phyloP scores from a whole-genome alignment of 37 sponge, comb jelly and placozoan genomes.

The Petrosia ficiformis region DNA sequence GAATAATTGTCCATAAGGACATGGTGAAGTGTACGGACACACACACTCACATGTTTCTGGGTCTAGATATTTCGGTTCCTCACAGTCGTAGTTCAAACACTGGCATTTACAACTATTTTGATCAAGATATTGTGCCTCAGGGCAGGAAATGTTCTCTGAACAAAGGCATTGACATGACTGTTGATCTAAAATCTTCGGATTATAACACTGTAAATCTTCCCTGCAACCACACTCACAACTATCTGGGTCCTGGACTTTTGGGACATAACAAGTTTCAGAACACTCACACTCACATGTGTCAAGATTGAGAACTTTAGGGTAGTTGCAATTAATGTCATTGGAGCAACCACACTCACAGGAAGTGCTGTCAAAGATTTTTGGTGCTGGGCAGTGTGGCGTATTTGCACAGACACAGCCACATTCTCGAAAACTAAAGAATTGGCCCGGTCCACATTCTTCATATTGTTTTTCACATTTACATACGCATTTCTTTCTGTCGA shows the following conservation, averaged over 20 bases:
- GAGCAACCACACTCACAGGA: too few species aligned
- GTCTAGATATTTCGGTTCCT: background rate
- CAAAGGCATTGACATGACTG: conserved; percentile 14
- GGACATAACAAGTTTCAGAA: conserved; percentile 10
- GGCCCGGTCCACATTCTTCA: too few species aligned
- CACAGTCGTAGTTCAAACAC: background rate
- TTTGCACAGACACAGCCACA: too few species aligned
- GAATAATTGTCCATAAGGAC: background rate
- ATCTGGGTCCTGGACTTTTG: background rate
- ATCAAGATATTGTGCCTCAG: background rate
- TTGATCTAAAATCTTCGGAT: background rate
- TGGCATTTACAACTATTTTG: conserved; percentile 20
- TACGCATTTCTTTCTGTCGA: too few species aligned
- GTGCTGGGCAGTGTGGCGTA: too few species aligned
- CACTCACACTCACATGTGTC: too few species aligned
- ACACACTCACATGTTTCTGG: conserved; percentile 26
- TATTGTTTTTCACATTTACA: too few species aligned
- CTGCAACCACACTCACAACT: conserved; percentile 33
- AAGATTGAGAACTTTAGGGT: too few species aligned
- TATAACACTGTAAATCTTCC: background rate
- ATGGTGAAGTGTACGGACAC: background rate
- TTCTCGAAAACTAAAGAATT: too few species aligned
- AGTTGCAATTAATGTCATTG: too few species aligned
- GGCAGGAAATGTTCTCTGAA: background rate
- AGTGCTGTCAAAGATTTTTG: too few species aligned